Base-by-base conservation (phyloP, 1,140 invertebrate genomes). In the Eufriesea mexicana region DNA sequence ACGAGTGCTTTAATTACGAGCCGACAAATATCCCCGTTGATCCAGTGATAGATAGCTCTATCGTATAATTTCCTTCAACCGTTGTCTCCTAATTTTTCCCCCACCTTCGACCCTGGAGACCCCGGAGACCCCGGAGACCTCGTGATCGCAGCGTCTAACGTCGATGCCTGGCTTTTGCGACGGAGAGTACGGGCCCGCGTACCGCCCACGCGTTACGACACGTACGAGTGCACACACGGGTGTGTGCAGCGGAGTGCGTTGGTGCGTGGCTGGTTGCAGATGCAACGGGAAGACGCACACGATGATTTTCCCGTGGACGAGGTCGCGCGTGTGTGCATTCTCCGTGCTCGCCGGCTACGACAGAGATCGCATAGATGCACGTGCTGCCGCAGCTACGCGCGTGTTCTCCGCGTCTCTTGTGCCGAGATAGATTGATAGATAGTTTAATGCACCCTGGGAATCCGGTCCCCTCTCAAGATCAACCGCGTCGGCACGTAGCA, bases 361-460 rank as follows among this genome's bases (percentile, higher is more conserved):
- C n/a, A 67, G 64, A 75, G 83, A 84, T 81, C 83, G 70, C 78
- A 70, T 57, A 47, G 83, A 75, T 84, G 79, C 83, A 81, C 83
- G 83, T 84, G 83, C 64, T 71, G 72, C 35, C 5, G 35, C 42
- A 25, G 49, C 20, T 51, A 62, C 71, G 59, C 73, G 68, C 74
- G 75, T 73, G 84, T 78, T 55, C 74, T 78, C 84, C 76, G 25
- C 45, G 79, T 70, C 80, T 71, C 80, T 59, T 76, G 80, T 86
- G 72, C 66, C 75, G 83, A 85, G 86, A 89, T 89, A 88, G 84
- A 89, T 88, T 89, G 87, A 88, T 89, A 89, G 87, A 89, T 89
- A 89, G 86, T 85, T 89, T 89, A 89, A 89, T 89, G 86, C 87
- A 89, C 88, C 84, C 82, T 86, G 81, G 84, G 87, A 88, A 84